phyloP scores from a whole-genome alignment of 2,113 vertebrate species.

The Zosterops japonicus region DNA sequence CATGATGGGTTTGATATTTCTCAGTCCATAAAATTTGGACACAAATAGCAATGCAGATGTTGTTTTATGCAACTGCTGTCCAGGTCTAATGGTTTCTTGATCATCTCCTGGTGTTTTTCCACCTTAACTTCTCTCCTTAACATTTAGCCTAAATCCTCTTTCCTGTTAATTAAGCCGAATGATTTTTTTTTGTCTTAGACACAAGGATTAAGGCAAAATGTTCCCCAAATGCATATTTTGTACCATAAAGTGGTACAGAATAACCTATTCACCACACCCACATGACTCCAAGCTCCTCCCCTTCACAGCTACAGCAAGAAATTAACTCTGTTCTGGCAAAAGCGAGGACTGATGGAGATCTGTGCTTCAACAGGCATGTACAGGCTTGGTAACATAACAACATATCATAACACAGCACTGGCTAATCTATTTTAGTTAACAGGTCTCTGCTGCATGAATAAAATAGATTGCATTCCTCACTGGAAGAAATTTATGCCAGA shows the following conservation, averaged over 20 bases:
- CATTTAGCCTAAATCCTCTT: neutral
- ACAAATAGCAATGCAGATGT: neutral
- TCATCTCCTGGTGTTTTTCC: neutral
- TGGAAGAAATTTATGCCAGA: neutral
- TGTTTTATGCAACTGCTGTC: neutral
- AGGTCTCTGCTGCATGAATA: neutral
- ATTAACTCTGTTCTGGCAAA: neutral
- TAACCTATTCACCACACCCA: too few relatives aligned
- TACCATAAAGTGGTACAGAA: neutral
- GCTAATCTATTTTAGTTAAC: neutral
- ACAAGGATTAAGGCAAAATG: neutral
- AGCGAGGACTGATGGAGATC: too few relatives aligned
- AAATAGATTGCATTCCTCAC: neutral
- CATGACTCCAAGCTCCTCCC: rapidly evolving
- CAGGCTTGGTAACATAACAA: neutral
- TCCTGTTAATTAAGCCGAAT: neutral
- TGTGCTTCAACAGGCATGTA: neutral
- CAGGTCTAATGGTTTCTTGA: neutral
- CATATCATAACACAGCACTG: neutral
- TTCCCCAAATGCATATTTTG: neutral
- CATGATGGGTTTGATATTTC: neutral
- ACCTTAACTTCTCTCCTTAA: neutral
- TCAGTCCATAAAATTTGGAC: neutral
- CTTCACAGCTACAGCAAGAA: neutral
- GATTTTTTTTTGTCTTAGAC: neutral